A percentile compares a stretch with the other conserved stretches of the same genome.
Evolutionary conservation across 2,888 invertebrate genomes (phyloP).

Genomic region (Sarcophaga rosellei): DNA sequence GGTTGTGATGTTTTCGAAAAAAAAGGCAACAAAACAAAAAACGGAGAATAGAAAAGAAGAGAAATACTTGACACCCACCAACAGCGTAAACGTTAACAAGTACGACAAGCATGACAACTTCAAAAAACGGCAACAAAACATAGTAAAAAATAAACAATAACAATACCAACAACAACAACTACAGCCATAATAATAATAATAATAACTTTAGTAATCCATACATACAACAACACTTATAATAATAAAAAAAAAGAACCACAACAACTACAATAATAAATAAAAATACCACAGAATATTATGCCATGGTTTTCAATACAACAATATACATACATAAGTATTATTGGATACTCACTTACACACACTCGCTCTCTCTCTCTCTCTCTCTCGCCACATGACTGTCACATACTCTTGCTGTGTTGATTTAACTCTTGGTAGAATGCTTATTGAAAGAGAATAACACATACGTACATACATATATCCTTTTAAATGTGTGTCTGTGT

Average conservation of each 20-base stretch:
- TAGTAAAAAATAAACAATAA: constrained; percentile 40
- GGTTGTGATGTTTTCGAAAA: neutral
- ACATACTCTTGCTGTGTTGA: no score
- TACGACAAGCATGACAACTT: constrained; percentile 67
- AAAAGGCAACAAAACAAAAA: constrained; percentile 7
- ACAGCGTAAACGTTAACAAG: constrained; percentile 63
- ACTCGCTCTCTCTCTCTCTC: no score
- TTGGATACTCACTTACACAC: no score
- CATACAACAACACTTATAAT: no score
- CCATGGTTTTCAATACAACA: constrained; percentile 44
- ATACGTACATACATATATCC: neutral
- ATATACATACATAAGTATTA: no score
- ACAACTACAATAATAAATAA: constrained; percentile 22
- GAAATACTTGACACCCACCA: constrained; percentile 67
- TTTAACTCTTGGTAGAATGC: no score
- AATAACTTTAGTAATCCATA: neutral
- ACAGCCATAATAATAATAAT: neutral
- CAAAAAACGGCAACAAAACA: constrained; percentile 33
- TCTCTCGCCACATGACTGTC: no score
- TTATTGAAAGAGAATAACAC: no score
- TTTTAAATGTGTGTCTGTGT: neutral
- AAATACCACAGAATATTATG: constrained; percentile 61
- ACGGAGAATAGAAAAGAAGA: neutral
- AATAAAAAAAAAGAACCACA: no score
- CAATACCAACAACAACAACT: constrained; percentile 26